phyloP scores from a whole-genome alignment of 2,797 vertebrate genomes.

The Hyperoplus lanceolatus region DNA sequence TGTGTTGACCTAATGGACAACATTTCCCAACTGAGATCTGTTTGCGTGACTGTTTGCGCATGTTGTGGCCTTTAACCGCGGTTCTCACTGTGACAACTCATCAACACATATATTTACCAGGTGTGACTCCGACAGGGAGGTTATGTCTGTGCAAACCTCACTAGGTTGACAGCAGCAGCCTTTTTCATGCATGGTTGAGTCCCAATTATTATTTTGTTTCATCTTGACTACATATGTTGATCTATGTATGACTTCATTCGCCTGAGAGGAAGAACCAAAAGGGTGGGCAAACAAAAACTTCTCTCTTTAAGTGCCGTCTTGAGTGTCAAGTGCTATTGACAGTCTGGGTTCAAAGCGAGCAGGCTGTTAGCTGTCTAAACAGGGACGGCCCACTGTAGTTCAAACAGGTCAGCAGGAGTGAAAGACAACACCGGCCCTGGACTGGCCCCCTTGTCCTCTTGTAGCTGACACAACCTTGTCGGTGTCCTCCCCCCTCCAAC shows the following conservation, averaged over 20 bases:
- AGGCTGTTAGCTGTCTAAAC: slow-evolving; percentile 71
- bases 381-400: slow-evolving; percentile 53
- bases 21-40: slow-evolving; percentile 13
- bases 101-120: slow-evolving; percentile 19
- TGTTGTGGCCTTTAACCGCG: slow-evolving; percentile 3
- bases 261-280: slow-evolving; percentile 62
- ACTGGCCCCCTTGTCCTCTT: slow-evolving; percentile 37
- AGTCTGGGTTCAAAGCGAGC: slow-evolving; percentile 50
- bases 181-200: slow-evolving; percentile 47
- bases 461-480: slow-evolving; percentile 57
- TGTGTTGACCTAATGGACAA: not conserved
- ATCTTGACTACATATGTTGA: slow-evolving; percentile 70
- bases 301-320: slow-evolving; percentile 54
- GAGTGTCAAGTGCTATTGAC: slow-evolving; percentile 68
- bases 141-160: slow-evolving; percentile 25
- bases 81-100: not conserved
- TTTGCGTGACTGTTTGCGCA: slow-evolving; percentile 16
- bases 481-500: not conserved
- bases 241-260: slow-evolving; percentile 47
- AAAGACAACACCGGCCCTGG: slow-evolving; percentile 67
- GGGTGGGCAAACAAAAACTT: slow-evolving; percentile 68
- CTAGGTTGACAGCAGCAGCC: slow-evolving; percentile 35
- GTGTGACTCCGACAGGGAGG: slow-evolving; percentile 22
- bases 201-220: slow-evolving; percentile 73
- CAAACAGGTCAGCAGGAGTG: slow-evolving; percentile 65